Evolutionary conservation across 2,113 vertebrate species (phyloP), one percentile per base, ranked within the genome.

Genomic region (Trogon surrucura): DNA sequence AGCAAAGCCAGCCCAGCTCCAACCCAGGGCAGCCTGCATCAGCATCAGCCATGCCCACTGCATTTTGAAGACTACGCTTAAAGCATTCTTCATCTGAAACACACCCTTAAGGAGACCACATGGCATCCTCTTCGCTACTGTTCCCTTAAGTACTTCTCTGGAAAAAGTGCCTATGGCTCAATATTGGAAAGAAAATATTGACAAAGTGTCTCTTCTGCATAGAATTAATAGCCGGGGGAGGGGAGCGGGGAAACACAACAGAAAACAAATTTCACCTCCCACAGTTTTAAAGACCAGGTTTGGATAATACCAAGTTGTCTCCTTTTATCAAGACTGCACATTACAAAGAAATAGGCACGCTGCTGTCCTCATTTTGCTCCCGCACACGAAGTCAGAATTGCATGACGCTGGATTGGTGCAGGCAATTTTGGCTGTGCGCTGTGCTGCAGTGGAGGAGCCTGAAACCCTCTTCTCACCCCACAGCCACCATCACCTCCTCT

Each of bases 341-440:
- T 74, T 17, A 41, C 9, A 36, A 75, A 80, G 45, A 30, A 67
- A 75, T 2, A 70, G 27, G 44, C 4, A 32, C 3, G 10, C 53
- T 34, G 62, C n/a, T 67, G 58, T 50, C 57, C 61, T 57, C 0
- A 0, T 70, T 79, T 83, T 0, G 0, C 38, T 18, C 13, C 41
- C 36, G 8, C 12, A 15, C 51, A 30, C 16, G 21, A n/a, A 32
- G 38, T 50, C 21, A 4, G 36, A 30, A 56, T 7, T 23, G 9
- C 45, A 16, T 2, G 9, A 21, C 10, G 9, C 5, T 48, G 13
- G 15, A 19, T 9, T 29, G 7, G 1, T 30, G 44, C 7, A 20
- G 44, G 27, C 29, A 45, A 66, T 27, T 79, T 61, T 3, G 4
- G 6, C 9, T 16, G 26, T 3, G 16, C 88, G 6, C 9, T 16